These are phyloP conservation scores for Odobenus rosmarus DNA, from an alignment of 2,113 vertebrate genomes.

Conservation along the genomic window DNA sequence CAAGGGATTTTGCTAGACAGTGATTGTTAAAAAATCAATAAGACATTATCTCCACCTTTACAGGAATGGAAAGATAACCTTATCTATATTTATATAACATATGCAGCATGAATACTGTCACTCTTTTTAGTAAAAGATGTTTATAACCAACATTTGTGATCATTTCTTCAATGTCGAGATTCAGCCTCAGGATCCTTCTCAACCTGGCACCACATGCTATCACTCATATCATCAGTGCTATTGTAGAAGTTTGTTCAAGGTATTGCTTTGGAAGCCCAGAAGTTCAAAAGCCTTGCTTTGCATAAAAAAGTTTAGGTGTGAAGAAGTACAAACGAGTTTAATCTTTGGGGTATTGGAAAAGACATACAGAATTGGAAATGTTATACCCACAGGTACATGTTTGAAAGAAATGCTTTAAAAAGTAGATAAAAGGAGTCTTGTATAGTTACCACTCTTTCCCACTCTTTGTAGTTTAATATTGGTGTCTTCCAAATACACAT, in stretches of 20 bases:
- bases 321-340: not conserved
- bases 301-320: not conserved
- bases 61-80: not conserved
- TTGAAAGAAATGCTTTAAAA: not conserved
- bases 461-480: not conserved
- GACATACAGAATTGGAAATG: not conserved
- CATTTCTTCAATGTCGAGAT: not conserved
- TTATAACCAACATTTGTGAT: not conserved
- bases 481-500: not conserved
- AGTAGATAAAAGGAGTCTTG: not conserved
- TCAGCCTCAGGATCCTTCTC: not conserved
- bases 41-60: not conserved
- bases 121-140: not conserved
- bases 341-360: not conserved
- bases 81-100: not conserved
- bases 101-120: not conserved
- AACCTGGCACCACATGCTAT: not conserved
- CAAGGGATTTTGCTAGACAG: not conserved
- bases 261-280: not conserved
- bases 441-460: not conserved
- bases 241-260: not conserved
- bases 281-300: not conserved
- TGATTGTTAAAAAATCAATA: not conserved
- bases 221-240: not conserved
- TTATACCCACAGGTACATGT: not conserved